These are phyloP conservation scores for Cavia porcellus DNA, from an alignment of 2,113 vertebrate species.

Conservation along the genomic window DNA sequence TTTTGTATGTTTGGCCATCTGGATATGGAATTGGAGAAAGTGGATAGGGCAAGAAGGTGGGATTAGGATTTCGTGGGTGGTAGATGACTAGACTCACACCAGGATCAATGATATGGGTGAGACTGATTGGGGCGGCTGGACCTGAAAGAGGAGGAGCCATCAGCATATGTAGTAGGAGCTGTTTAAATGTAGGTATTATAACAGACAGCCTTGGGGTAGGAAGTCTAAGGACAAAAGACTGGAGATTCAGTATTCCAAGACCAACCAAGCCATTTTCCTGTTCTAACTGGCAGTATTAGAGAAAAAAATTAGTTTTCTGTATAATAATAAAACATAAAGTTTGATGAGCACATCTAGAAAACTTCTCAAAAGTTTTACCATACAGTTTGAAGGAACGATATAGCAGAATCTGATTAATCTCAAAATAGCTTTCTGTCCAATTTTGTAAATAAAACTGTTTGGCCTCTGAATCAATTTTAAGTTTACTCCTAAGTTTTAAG, in stretches of 20 bases:
- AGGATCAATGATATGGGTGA: neutral
- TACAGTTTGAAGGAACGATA: neutral
- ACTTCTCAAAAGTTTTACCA: neutral
- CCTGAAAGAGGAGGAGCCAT: neutral
- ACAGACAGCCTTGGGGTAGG: neutral
- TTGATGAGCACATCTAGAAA: conserved; percentile 3
- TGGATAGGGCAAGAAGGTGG: neutral
- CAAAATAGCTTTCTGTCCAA: conserved; percentile 16
- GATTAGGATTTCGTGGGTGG: neutral
- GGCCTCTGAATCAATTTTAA: neutral
- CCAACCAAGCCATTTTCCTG: neutral
- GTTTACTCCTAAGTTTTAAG: neutral
- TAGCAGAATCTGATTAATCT: neutral
- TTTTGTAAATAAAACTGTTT: conserved; percentile 34
- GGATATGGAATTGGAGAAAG: neutral
- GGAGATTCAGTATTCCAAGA: neutral
- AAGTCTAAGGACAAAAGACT: neutral
- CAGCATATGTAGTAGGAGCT: neutral
- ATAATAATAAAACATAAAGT: neutral
- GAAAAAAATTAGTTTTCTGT: neutral
- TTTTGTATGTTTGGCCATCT: neutral
- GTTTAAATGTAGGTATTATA: neutral
- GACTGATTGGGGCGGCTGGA: neutral
- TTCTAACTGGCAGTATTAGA: neutral
- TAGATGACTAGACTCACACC: neutral